Evolutionary conservation across 2,113 vertebrate species (phyloP), one percentile per base, ranked within the genome.

Genomic region (Gracilinanus agilis): DNA sequence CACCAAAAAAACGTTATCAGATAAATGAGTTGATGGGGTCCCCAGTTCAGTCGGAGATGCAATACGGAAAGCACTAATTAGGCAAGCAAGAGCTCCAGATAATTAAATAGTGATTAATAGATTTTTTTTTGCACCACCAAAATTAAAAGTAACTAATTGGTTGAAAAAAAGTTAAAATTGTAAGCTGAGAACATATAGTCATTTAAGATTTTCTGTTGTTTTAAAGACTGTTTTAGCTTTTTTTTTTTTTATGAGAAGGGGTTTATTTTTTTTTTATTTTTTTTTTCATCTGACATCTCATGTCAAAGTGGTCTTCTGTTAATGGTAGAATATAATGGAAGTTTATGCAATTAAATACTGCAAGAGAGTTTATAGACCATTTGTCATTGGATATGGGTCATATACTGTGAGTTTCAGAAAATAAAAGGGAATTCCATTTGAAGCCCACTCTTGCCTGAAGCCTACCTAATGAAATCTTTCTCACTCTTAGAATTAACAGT

Each of bases 331-430:
- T 97, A 56, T 98, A 98, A 98, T 98, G 98, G 95, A 98, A 98
- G 98, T 98, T 98, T 98, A 98, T 98, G 97, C 97, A 98, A 98
- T 98, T 98, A 98, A 98, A 98, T 97, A 97, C 95, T 94, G 95
- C 96, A 97, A 97, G 97, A 98, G 96, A 97, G 93, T 98, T 98
- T 99, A 98, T 98, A 98, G 98, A 98, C 96, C 97, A 98, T 98
- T 98, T 97, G 89, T 98, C 98, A 98, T 97, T 98, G 97, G 97
- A 92, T 98, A 98, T 98, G 98, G 98, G 95, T 98, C 98, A 98
- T 98, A 98, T 98, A 98, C 96, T 98, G 92, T 98, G 98, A 98
- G 97, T 98, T 98, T 98, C 97, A 98, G 97, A 98, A 98, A 98
- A 98, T 98, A 98, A 98, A 98, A 98, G 98, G 96, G 96, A 98